These are phyloP conservation scores for Eupithecia vulgata DNA, from an alignment of 2,888 invertebrate genomes.

Conservation along the genomic window DNA sequence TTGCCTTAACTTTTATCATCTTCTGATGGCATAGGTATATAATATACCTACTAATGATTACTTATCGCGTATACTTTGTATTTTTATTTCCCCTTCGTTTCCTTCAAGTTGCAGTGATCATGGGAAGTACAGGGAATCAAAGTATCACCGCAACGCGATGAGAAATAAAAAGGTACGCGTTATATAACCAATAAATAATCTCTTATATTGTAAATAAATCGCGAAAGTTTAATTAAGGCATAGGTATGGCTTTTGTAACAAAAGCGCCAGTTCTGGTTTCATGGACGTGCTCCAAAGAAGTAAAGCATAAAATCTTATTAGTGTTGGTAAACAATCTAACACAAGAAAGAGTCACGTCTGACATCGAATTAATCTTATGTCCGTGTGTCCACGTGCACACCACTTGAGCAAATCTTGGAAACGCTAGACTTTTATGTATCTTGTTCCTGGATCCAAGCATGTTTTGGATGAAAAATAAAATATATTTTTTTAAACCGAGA, in stretches of 20 bases:
- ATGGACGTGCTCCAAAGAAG: not conserved
- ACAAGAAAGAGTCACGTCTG: not conserved
- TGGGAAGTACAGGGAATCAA: too few relatives aligned
- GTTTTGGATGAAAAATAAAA: too few relatives aligned
- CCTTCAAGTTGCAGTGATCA: not conserved
- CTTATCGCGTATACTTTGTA: not conserved
- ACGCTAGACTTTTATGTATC: not conserved
- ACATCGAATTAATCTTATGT: constrained; percentile 1
- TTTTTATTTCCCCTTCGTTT: not conserved
- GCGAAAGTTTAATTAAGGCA: not conserved
- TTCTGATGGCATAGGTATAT: not conserved
- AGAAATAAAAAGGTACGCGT: too few relatives aligned
- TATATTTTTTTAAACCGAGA: not conserved
- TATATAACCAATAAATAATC: not conserved
- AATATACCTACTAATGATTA: too few relatives aligned
- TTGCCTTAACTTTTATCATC: not conserved
- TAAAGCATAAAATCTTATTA: not conserved
- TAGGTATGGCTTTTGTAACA: not conserved
- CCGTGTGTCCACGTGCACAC: not conserved
- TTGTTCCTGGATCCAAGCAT: not conserved
- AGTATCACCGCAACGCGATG: not conserved
- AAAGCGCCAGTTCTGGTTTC: not conserved
- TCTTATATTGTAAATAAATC: not conserved
- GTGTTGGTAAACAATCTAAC: constrained; percentile 7
- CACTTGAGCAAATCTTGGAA: constrained; percentile 13